Conservation (phyloP, 2,888 invertebrate genomes). For the Leptogaster cylindrica region DNA sequence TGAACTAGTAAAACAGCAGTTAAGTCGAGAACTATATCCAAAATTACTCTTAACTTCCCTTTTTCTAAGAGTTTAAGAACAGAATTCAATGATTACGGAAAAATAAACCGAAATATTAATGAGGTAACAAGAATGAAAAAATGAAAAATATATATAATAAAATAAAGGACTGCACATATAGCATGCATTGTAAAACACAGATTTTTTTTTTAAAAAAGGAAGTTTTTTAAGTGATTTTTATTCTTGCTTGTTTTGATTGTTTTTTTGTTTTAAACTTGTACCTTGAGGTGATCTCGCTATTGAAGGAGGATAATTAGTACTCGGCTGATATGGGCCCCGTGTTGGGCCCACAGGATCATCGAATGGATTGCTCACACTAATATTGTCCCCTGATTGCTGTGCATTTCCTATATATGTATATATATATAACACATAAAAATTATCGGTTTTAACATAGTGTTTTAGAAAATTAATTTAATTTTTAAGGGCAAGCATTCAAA, state of each 20-base stretch:
- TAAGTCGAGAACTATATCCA: no score
- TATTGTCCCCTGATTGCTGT: slow-evolving; percentile 69
- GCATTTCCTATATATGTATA: slow-evolving; percentile 52
- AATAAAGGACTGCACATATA: slow-evolving; percentile 35
- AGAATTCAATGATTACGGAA: no score
- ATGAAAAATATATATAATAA: slow-evolving; percentile 21
- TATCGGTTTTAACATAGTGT: slow-evolving; percentile 5
- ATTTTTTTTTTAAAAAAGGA: no score
- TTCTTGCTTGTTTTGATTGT: slow-evolving; percentile 11
- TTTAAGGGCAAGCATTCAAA: no score
- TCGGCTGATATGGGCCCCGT: slow-evolving; percentile 57
- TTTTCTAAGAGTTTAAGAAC: no score
- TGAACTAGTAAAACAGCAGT: no score
- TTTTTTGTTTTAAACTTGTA: slow-evolving; percentile 49
- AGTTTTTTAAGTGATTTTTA: slow-evolving; percentile 22
- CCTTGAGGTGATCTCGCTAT: slow-evolving; percentile 62
- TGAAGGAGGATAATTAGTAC: slow-evolving; percentile 58
- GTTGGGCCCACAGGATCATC: slow-evolving; percentile 69
- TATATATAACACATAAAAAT: slow-evolving; percentile 20
- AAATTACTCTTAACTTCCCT: no score
- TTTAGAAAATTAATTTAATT: no score
- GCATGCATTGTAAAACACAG: slow-evolving; percentile 32
- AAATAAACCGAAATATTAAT: no score
- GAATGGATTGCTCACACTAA: slow-evolving; percentile 86
- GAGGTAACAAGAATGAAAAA: slow-evolving; percentile 6